These are phyloP conservation scores for Cyprinodon tularosa DNA, from an alignment of 2,113 vertebrate species.

Conservation along the genomic window DNA sequence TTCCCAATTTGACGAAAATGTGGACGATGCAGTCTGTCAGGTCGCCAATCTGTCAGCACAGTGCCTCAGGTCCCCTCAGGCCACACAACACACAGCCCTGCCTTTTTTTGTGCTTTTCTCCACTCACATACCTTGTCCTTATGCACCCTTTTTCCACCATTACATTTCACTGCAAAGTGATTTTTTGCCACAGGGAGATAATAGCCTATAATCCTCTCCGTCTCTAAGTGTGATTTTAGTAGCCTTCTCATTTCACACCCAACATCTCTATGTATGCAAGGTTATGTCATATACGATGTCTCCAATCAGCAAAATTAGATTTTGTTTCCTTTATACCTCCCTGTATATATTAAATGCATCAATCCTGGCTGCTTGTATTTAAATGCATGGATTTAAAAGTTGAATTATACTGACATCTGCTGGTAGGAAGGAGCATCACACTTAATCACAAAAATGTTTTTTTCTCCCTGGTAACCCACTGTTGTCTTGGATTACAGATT, in stretches of 20 bases:
- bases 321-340: neutral
- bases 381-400: conserved; percentile 7
- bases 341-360: neutral
- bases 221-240: neutral
- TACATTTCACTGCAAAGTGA: conserved; percentile 49
- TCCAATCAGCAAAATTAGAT: neutral
- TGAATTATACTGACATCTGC: conserved; percentile 65
- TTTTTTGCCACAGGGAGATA: conserved; percentile 38
- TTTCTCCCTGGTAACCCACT: neutral
- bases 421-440: conserved; percentile 49
- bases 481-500: neutral
- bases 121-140: conserved; percentile 64
- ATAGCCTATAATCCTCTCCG: conserved; percentile 28
- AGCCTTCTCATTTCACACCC: neutral
- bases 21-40: conserved; percentile 63
- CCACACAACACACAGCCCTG: conserved; percentile 32
- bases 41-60: conserved; percentile 62
- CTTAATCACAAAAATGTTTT: neutral
- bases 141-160: conserved; percentile 55
- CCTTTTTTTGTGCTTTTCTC: conserved; percentile 46
- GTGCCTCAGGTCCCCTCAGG: conserved; percentile 45
- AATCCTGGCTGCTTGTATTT: neutral
- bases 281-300: neutral
- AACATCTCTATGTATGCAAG: neutral
- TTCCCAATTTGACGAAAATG: conserved; percentile 24